These are phyloP conservation scores for Microtus pennsylvanicus DNA, from an alignment of 2,113 vertebrate genomes.

Conservation along the genomic window DNA sequence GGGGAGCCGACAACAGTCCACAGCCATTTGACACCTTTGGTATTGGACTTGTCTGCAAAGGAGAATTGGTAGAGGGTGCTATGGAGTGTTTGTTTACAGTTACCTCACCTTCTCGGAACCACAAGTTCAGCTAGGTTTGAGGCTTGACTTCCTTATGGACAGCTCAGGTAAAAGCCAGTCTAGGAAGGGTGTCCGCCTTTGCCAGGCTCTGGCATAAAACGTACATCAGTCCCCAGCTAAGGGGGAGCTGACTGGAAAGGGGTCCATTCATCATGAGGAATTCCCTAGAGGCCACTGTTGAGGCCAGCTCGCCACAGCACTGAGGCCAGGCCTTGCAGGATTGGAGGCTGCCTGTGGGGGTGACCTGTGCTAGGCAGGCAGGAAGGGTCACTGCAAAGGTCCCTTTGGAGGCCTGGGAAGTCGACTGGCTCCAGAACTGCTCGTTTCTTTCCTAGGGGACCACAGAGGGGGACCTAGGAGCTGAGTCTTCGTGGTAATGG, in stretches of 20 bases:
- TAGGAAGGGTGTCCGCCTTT: accelerated
- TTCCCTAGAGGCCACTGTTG: neutral
- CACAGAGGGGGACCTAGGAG: neutral
- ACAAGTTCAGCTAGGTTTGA: too few relatives aligned
- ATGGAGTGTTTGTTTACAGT: neutral
- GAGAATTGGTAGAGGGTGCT: accelerated
- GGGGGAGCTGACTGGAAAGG: neutral
- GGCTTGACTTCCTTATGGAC: accelerated
- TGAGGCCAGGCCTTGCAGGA: too few relatives aligned
- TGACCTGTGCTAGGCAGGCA: neutral
- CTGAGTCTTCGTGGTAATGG: neutral
- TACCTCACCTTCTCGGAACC: neutral
- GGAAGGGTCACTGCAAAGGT: neutral
- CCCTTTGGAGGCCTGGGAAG: neutral
- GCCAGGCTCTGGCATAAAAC: too few relatives aligned
- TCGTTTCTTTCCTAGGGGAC: neutral
- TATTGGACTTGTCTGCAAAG: too few relatives aligned
- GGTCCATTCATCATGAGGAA: neutral
- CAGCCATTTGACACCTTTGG: neutral
- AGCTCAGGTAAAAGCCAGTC: neutral
- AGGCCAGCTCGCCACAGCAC: accelerated
- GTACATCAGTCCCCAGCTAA: neutral
- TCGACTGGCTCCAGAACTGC: neutral
- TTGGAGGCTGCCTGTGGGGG: too few relatives aligned
- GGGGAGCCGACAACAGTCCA: neutral